These are phyloP conservation scores for Neoitamus cyanurus DNA, from an alignment of 2,888 invertebrate species.

Conservation along the genomic window DNA sequence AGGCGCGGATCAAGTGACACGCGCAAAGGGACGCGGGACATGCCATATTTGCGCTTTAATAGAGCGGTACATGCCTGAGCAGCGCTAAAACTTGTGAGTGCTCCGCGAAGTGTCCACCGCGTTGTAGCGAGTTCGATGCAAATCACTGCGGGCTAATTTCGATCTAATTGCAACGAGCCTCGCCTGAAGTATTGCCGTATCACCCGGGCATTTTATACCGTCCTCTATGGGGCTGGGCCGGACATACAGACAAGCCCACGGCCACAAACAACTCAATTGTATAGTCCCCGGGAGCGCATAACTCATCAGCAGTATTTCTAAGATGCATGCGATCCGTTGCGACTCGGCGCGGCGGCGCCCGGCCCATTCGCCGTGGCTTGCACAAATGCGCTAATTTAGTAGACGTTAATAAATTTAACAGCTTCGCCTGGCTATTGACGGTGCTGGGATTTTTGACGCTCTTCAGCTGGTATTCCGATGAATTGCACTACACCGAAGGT, in stretches of 20 bases:
- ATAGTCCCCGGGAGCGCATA: conserved; percentile 4
- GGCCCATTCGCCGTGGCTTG: not conserved
- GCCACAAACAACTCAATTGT: conserved; percentile 30
- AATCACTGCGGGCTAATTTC: not conserved
- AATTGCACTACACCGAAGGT: not conserved
- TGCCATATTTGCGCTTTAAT: conserved; percentile 7
- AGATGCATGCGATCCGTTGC: not conserved
- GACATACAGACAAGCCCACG: not conserved
- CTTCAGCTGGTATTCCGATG: not conserved
- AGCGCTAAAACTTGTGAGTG: not conserved
- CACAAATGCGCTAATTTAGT: conserved; percentile 6
- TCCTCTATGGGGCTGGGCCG: not conserved
- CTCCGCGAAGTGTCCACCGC: not conserved
- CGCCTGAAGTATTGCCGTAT: not conserved
- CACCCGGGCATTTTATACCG: not conserved
- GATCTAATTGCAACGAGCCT: not conserved
- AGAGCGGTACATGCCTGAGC: not conserved
- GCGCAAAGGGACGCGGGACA: not conserved
- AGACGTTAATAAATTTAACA: not conserved
- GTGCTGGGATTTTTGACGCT: conserved; percentile 5
- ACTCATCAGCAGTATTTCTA: conserved; percentile 18
- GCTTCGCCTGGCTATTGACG: not conserved
- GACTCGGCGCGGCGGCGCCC: too few relatives aligned
- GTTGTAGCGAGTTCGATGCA: not conserved
- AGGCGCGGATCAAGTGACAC: not conserved